Percentiles rank a stretch among this genome's conserved stretches.
phyloP scores from a whole-genome alignment of 2,113 vertebrate species.

The Ramphastos sulfuratus region DNA sequence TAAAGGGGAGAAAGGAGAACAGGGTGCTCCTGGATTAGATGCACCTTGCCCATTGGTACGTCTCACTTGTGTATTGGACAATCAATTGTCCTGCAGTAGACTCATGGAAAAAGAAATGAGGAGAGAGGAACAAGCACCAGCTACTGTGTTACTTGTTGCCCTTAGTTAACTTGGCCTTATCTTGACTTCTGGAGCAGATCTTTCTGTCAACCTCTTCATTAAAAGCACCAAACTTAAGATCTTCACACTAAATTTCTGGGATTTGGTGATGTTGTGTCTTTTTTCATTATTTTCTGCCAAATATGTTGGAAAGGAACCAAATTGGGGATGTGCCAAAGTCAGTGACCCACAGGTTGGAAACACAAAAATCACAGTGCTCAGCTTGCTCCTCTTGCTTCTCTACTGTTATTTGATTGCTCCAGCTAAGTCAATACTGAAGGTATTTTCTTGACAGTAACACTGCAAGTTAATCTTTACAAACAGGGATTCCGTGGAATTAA shows the following conservation, averaged over 20 bases:
- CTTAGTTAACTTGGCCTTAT: not conserved
- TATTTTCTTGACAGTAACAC: constrained; percentile 87
- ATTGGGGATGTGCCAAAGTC: not conserved
- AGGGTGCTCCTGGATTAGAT: constrained; percentile 99
- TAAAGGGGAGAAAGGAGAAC: constrained; percentile 99
- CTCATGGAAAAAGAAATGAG: constrained; percentile 45
- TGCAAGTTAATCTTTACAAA: constrained; percentile 98
- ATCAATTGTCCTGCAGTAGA: constrained; percentile 50
- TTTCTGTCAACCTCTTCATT: not conserved
- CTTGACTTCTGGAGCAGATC: not conserved
- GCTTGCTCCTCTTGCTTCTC: constrained; percentile 77
- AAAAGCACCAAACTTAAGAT: not conserved
- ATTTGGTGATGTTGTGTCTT: not conserved
- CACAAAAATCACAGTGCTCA: not conserved
- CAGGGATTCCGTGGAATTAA: constrained; percentile 99
- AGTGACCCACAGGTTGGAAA: not conserved
- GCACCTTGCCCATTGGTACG: constrained; percentile 99
- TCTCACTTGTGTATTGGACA: constrained; percentile 78
- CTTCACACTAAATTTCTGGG: not conserved
- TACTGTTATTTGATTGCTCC: constrained; percentile 59
- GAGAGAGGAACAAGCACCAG: constrained; percentile 77
- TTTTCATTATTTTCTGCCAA: not conserved
- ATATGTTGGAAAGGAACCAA: not conserved
- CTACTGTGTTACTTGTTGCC: not conserved
- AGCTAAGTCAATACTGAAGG: constrained; percentile 62